Percentiles rank a stretch among this genome's conserved stretches.
Conservation (phyloP, 2,797 vertebrate genomes). For the Pogoniulus pusillus region DNA sequence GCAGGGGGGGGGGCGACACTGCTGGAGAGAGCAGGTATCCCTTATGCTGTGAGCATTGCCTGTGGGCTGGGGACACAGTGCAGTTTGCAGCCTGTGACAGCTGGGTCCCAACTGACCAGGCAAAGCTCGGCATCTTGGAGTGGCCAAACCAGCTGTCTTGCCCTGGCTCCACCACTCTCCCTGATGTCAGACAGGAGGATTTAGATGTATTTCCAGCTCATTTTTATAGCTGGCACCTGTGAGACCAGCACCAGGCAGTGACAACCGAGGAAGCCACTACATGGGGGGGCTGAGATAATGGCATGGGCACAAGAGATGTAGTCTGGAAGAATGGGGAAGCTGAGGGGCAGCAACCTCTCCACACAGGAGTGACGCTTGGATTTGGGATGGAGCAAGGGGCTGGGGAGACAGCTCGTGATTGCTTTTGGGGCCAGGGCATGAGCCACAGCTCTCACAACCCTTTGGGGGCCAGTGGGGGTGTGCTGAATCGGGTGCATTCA, state of each 20-base stretch:
- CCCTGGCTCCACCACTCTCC: neutral
- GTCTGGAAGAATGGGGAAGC: neutral
- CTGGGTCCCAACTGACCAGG: neutral
- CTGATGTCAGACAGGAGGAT: neutral
- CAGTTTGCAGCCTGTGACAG: neutral
- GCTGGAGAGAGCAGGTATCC: fast-evolving
- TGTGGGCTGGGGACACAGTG: neutral
- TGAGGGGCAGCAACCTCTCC: neutral
- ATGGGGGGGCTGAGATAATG: fast-evolving
- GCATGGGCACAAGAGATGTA: fast-evolving
- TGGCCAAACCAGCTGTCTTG: slow-evolving; percentile 31
- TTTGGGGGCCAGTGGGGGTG: neutral
- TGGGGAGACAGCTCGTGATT: fast-evolving
- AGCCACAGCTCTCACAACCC: neutral
- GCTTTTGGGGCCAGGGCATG: neutral
- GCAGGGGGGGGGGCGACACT: fast-evolving
- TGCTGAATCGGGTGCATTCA: slow-evolving; percentile 42
- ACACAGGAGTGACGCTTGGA: fast-evolving
- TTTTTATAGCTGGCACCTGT: slow-evolving; percentile 52
- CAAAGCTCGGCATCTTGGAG: neutral
- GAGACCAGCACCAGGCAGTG: neutral
- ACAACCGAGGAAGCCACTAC: neutral
- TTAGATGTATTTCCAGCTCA: neutral
- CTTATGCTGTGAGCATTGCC: fast-evolving
- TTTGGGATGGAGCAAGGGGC: neutral